A percentile compares a stretch with the other conserved stretches of the same genome.
Conservation (phyloP, 1,140 invertebrate genomes). For the Leptopilina boulardi region DNA sequence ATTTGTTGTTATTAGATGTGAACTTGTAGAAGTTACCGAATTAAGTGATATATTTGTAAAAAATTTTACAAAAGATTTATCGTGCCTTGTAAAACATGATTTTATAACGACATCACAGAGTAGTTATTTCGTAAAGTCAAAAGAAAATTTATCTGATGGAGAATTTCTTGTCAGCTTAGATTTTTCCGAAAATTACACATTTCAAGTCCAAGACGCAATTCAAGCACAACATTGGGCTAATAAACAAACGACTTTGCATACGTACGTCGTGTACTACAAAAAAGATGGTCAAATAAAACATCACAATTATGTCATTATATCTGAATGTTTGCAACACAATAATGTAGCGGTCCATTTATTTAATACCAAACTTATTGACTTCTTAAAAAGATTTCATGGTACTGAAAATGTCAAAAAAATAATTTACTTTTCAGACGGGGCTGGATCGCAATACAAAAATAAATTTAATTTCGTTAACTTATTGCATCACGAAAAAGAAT, state of each 20-base stretch:
- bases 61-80: conserved; percentile 20
- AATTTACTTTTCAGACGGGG: conserved; percentile 49
- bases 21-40: conserved; percentile 21
- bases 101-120: conserved; percentile 28
- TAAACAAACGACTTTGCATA: conserved; percentile 56
- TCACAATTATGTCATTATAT: conserved; percentile 43
- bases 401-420: conserved; percentile 43
- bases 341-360: conserved; percentile 42
- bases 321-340: conserved; percentile 47
- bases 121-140: conserved; percentile 25
- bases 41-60: conserved; percentile 23
- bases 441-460: not conserved
- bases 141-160: conserved; percentile 24
- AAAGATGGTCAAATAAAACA: conserved; percentile 39
- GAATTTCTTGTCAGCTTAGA: conserved; percentile 36
- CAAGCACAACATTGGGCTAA: conserved; percentile 58
- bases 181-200: conserved; percentile 49
- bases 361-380: conserved; percentile 41
- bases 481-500: conserved; percentile 45
- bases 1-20: conserved; percentile 31
- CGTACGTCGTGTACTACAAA: conserved; percentile 47
- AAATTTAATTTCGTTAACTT: conserved; percentile 53
- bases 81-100: conserved; percentile 35
- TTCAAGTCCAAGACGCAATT: conserved; percentile 60
- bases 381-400: conserved; percentile 39